Base-by-base conservation (phyloP, 2,797 vertebrate genomes). In the Acridotheres tristis region DNA sequence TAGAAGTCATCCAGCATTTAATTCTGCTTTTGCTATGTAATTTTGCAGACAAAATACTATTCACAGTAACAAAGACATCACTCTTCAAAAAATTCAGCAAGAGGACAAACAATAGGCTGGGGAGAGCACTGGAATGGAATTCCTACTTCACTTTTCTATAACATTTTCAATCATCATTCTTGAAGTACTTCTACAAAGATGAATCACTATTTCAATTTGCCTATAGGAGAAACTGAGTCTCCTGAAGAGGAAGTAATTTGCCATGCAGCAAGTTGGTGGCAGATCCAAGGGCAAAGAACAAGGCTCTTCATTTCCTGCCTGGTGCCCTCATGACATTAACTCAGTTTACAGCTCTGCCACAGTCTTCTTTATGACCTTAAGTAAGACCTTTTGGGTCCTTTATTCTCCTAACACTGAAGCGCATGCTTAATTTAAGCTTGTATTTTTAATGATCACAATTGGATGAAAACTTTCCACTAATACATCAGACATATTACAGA, bases 151-250 rank as follows among this genome's bases (percentile, higher is more conserved):
- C 6, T 84, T 47, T 81, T 91, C 69, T 88, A 27, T 26, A 78
- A 81, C 20, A 81, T 90, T 90, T 94, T 90, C 58, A 40, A 59
- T 45, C 30, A 36, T 81, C 54, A 40, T 91, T 94, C 80, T 76
- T 94, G 50, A 71, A 94, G 34, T 29, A 88, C 15, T 88, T 85
- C 42, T 88, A 58, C 18, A 65, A 81, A 62, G 82, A 66, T 62
- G 66, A 95, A 85, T 90, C 93, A 88, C 32, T 59, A 72, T 78
- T 93, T 95, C 73, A 58, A 51, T 74, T 57, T 74, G 87, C 68
- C 43, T 81, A 13, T 58, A n/a, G 76, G 40, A 91, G 62, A 96
- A 94, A 94, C 91, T 94, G 93, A 95, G 76, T 94, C 94, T 94
- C 69, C 88, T 91, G 89, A 81, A 93, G 66, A 94, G 93, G 95